These are phyloP conservation scores for Paedocypris micromegethes DNA, from an alignment of 2,797 vertebrate genomes.

Conservation along the genomic window DNA sequence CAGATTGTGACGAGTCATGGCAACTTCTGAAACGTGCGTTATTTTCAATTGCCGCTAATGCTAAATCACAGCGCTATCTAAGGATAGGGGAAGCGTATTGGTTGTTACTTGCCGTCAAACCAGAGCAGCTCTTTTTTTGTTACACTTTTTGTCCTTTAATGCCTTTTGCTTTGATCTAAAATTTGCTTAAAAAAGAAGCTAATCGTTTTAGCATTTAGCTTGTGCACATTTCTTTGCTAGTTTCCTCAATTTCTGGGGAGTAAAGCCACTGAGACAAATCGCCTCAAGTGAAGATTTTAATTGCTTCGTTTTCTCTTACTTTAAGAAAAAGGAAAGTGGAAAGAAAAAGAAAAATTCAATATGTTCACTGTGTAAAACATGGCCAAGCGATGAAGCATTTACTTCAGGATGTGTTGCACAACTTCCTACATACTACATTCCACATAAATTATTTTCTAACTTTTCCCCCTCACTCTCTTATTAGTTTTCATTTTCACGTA, in stretches of 20 bases:
- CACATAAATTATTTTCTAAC: no score
- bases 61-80: conserved; percentile 52
- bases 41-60: conserved; percentile 54
- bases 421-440: neutral
- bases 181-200: neutral
- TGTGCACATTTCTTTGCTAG: conserved; percentile 11
- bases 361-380: no score
- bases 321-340: conserved; percentile 5
- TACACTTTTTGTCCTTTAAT: neutral
- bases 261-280: conserved; percentile 44
- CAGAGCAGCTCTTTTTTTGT: conserved; percentile 20
- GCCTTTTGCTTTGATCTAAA: conserved; percentile 26
- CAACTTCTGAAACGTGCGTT: conserved; percentile 53
- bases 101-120: conserved; percentile 30
- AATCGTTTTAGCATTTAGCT: neutral
- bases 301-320: conserved; percentile 46
- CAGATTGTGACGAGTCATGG: conserved; percentile 56
- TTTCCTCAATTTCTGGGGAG: no score
- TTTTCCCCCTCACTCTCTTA: no score
- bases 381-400: no score
- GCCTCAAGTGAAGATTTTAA: conserved; percentile 44
- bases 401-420: no score
- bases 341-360: conserved; percentile 6
- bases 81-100: conserved; percentile 27
- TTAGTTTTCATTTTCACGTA: no score